phyloP scores from a whole-genome alignment of 1,140 invertebrate genomes.

The Planococcus citri region DNA sequence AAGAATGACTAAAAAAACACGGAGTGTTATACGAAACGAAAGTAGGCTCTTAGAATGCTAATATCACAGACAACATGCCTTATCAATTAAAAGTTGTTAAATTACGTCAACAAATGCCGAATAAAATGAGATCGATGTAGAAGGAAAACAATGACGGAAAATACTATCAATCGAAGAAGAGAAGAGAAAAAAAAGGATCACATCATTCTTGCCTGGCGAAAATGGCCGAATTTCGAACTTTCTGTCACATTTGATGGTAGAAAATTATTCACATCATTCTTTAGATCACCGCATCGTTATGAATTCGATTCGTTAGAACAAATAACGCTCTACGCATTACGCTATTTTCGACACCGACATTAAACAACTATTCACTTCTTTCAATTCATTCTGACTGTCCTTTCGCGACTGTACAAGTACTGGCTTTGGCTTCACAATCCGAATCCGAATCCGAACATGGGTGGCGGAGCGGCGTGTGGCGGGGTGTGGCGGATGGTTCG shows the following conservation, averaged over 20 bases:
- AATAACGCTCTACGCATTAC: neutral
- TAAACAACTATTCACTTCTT: neutral
- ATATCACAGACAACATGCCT: slow-evolving; percentile 11
- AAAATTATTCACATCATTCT: neutral
- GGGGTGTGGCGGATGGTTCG: too few relatives aligned
- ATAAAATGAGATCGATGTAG: slow-evolving; percentile 14
- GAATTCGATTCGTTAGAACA: neutral
- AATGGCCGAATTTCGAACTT: neutral
- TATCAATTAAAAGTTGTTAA: slow-evolving; percentile 15
- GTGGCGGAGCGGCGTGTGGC: neutral
- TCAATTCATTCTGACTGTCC: slow-evolving; percentile 18
- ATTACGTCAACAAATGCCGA: slow-evolving; percentile 14
- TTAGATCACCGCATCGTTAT: neutral
- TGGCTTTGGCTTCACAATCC: neutral
- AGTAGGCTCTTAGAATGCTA: slow-evolving; percentile 10
- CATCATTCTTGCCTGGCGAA: neutral
- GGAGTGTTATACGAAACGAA: slow-evolving; percentile 14
- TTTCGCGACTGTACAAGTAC: neutral
- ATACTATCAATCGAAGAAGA: neutral
- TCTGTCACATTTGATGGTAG: neutral
- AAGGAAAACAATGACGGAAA: slow-evolving; percentile 11
- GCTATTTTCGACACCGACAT: neutral
- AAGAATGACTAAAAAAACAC: slow-evolving; percentile 12
- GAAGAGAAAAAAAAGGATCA: slow-evolving; percentile 13
- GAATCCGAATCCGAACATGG: neutral